Evolutionary conservation across 2,113 vertebrate genomes (phyloP).

Genomic region (Mellivora capensis): DNA sequence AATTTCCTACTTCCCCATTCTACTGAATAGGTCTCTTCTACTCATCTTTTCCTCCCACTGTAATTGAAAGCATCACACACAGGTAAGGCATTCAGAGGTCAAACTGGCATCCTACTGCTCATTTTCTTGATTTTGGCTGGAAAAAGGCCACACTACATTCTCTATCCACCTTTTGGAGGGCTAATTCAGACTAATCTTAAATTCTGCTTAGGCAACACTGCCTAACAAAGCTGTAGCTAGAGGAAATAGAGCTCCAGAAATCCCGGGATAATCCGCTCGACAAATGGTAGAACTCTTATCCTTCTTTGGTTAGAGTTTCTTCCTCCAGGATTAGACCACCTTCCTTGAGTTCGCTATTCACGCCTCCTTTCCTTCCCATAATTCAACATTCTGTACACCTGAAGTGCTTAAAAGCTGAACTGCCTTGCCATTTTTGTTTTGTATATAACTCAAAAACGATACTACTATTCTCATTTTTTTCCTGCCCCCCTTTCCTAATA

Average conservation of each 20-base stretch:
- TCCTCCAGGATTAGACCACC: not conserved
- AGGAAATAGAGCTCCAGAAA: not conserved
- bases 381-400: not conserved
- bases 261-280: not conserved
- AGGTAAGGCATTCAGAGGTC: not conserved
- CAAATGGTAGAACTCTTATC: not conserved
- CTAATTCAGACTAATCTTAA: not conserved
- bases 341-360: not conserved
- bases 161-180: not conserved
- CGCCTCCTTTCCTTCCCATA: not conserved
- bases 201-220: not conserved
- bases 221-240: not conserved
- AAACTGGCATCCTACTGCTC: not conserved
- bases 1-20: conserved; percentile 1
- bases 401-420: not conserved
- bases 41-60: not conserved
- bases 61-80: not conserved
- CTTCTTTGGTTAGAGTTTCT: not conserved
- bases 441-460: not conserved
- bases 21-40: not conserved
- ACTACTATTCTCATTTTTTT: not conserved
- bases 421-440: not conserved
- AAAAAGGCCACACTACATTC: not conserved
- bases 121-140: not conserved
- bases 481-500: not conserved